Base-by-base conservation (phyloP, 2,797 vertebrate species). In the Margarornis squamiger region DNA sequence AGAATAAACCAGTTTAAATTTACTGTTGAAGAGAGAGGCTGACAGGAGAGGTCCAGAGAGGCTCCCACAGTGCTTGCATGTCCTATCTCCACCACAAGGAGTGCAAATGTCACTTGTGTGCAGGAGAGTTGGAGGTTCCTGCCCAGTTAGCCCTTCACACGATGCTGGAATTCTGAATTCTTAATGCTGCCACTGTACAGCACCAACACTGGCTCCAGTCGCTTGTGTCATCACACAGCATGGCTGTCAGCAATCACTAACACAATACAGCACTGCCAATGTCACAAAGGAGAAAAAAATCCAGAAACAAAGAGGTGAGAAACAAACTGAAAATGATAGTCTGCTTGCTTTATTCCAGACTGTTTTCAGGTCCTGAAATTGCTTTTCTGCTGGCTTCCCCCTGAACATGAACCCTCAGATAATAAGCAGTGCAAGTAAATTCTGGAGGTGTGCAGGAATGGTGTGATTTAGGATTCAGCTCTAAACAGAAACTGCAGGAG, bases 131-230 rank as follows among this genome's bases (percentile, higher is more conserved):
- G 67, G 14, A 65, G 19, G 17, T 59, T 72, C 41, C 61, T 90
- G 21, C 62, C 49, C 34, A 18, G 21, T 12, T 6, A 3, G 19
- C 17, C 27, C 34, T 63, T 59, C 21, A 3, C 15, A 46, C 0
- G 1, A 9, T 26, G 39, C 22, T 14, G 2, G 4, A 66, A 78
- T 79, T 19, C 67, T 54, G 29, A 84, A 49, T 38, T 75, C 34
- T 41, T 26, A 45, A 3, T 0, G 0, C 16, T 68, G 32, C 4
- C 27, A 8, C 24, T 22, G 9, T 7, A 27, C 4, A 51, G 36
- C n/a, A 45, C 5, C 27, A 77, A 3, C 1, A 1, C 43, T 14
- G 23, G 21, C 41, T 86, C 59, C 51, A 63, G 63, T 26, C 34
- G 4, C 49, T 75, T 48, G 27, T 27, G 41, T 59, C 30, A 57